A percentile compares a stretch with the other conserved stretches of the same genome.
phyloP scores from a whole-genome alignment of 2,888 invertebrate genomes.

The Anticlea derivata region DNA sequence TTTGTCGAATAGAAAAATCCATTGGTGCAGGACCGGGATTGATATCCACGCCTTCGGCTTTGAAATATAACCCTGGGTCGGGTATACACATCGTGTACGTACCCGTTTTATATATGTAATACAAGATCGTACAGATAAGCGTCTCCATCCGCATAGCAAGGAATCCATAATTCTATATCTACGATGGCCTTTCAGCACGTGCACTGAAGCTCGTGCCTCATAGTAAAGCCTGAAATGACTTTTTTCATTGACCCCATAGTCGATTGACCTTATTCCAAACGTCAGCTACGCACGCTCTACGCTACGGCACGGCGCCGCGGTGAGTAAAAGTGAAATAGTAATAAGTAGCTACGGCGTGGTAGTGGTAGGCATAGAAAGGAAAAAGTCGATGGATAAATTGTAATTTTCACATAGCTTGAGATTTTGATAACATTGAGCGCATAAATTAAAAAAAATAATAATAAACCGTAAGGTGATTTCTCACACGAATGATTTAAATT shows the following conservation, averaged over 20 bases:
- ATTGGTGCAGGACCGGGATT: too few species aligned
- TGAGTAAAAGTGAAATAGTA: slow-evolving; percentile 23
- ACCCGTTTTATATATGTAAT: slow-evolving; percentile 10
- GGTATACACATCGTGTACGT: too few species aligned
- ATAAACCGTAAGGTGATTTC: too few species aligned
- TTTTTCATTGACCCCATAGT: slow-evolving; percentile 39
- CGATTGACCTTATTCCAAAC: slow-evolving; percentile 40
- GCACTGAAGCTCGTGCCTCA: slow-evolving; percentile 23
- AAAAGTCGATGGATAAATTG: not conserved
- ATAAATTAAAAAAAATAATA: too few species aligned
- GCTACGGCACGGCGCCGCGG: slow-evolving; percentile 1
- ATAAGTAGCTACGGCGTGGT: slow-evolving; percentile 15
- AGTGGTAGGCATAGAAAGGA: slow-evolving; percentile 2
- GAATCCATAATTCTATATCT: slow-evolving; percentile 13
- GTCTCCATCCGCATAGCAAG: slow-evolving; percentile 16
- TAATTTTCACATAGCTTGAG: not conserved
- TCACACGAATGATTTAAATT: too few species aligned
- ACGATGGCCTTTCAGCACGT: slow-evolving; percentile 24
- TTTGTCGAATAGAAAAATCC: too few species aligned
- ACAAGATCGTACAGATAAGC: slow-evolving; percentile 15
- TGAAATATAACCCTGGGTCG: too few species aligned
- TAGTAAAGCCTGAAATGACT: slow-evolving; percentile 39
- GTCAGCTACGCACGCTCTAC: slow-evolving; percentile 37
- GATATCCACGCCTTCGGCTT: too few species aligned
- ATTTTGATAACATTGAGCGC: too few species aligned